Percentiles rank a stretch among this genome's conserved stretches.
phyloP scores from a whole-genome alignment of 2,113 vertebrate species.

The Myrmecobius fasciatus region DNA sequence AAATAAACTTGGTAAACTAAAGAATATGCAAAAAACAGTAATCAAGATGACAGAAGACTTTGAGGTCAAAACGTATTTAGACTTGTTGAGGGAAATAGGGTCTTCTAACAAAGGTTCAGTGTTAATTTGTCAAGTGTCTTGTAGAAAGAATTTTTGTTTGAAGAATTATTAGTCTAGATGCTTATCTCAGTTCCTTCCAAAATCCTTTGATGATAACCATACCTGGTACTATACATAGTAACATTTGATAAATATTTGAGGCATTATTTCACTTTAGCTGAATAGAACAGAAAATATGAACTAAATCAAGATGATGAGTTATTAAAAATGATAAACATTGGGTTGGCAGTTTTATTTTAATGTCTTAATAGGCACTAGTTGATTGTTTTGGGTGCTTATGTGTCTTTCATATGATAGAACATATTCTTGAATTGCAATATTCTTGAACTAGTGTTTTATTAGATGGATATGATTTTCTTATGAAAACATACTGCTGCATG shows the following conservation, averaged over 20 bases:
- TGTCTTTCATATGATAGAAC: constrained; percentile 32
- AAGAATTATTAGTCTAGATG: background rate
- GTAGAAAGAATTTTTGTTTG: background rate
- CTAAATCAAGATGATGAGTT: background rate
- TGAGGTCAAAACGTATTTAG: background rate
- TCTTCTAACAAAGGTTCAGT: background rate
- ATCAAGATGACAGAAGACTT: background rate
- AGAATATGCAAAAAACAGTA: too few species aligned
- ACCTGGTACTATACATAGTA: background rate
- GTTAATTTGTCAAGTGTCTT: background rate
- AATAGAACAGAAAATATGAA: background rate
- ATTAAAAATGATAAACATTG: background rate
- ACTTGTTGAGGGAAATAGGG: background rate
- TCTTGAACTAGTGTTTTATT: constrained; percentile 16
- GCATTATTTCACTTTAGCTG: background rate
- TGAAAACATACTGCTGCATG: background rate
- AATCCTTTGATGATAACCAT: background rate
- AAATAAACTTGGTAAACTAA: too few species aligned
- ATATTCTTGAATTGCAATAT: constrained; percentile 20
- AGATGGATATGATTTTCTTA: constrained; percentile 26
- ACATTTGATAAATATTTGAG: background rate
- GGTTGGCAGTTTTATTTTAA: background rate
- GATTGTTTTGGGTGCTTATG: constrained; percentile 18
- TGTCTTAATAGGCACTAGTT: background rate
- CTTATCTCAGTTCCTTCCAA: background rate